Evolutionary conservation across 2,113 vertebrate genomes (phyloP).

Genomic region (Sphyrna mokarran): DNA sequence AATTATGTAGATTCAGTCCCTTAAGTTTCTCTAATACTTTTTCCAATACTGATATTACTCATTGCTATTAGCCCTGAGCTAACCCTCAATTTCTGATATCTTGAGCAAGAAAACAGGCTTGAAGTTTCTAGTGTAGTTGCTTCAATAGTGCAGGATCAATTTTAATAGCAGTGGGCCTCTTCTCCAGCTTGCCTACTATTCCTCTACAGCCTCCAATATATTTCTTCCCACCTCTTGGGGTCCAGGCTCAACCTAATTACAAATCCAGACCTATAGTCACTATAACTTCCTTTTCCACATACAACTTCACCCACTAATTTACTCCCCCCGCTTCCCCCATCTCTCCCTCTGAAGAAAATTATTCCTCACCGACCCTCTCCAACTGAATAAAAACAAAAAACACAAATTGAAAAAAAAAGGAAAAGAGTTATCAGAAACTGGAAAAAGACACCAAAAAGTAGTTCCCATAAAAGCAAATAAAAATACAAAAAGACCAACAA

Average conservation of each 20-base stretch:
- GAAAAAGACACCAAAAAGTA: neutral
- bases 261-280: neutral
- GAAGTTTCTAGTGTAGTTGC: no score
- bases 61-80: no score
- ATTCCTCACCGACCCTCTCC: neutral
- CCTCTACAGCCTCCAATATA: no score
- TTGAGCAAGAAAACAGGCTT: no score
- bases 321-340: neutral
- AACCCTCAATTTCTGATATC: no score
- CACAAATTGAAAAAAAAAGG: neutral
- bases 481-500: neutral
- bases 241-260: neutral
- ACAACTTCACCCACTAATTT: neutral
- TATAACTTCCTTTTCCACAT: neutral
- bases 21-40: no score
- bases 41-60: no score
- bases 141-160: no score
- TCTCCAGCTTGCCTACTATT: no score
- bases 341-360: neutral
- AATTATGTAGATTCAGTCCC: no score
- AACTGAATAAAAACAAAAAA: neutral
- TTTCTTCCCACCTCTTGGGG: no score
- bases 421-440: neutral
- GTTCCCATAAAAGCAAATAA: neutral
- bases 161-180: no score